Base-by-base conservation (phyloP, 2,797 vertebrate species). In the Yasuhikotakia modesta region DNA sequence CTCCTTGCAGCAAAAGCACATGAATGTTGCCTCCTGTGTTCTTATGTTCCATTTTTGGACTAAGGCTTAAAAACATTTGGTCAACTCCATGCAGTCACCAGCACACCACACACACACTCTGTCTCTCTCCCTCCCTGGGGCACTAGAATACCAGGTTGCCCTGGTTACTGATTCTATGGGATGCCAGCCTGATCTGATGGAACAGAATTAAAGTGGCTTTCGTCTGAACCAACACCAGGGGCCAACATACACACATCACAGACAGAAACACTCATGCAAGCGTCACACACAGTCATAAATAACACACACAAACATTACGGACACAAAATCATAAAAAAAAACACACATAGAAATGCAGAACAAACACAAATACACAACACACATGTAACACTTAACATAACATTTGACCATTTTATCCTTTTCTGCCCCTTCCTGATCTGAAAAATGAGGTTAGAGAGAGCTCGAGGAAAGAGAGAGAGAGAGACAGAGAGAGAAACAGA, bases 161-260 rank as follows among this genome's bases (percentile, higher is more conserved):
- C 78, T 85, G 81, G 83, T 85, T 89, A 90, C 89, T 82, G 89
- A 87, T 86, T 90, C 87, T 80, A 87, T 87, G 88, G 87, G 86
- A 90, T 88, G 87, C 87, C 82, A 86, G 87, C 87, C 85, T 89
- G 91, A 92, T 91, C 90, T 90, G 87, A 91, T 90, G 87, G 89
- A 91, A 89, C 86, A 88, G 88, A 91, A 91, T 90, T 87, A 90
- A 88, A 87, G 89, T 90, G 90, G 88, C 86, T 82, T 90, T 90
- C 86, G 89, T 88, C 89, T 86, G 87, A 88, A 89, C 83, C 83
- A 83, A 82, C 85, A 87, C 86, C 86, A 86, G 77, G 64, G 17
- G 81, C 86, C 85, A 83, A 70, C 39, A 70, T 65, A 79, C 60
- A 60, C 14, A 60, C 55, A 58, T 55, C 5, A 58, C 57, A 53